A percentile compares a stretch with the other conserved stretches of the same genome.
These are phyloP conservation scores for Drosophila asahinai DNA, from an alignment of 1,140 invertebrate genomes.

Conservation along the genomic window DNA sequence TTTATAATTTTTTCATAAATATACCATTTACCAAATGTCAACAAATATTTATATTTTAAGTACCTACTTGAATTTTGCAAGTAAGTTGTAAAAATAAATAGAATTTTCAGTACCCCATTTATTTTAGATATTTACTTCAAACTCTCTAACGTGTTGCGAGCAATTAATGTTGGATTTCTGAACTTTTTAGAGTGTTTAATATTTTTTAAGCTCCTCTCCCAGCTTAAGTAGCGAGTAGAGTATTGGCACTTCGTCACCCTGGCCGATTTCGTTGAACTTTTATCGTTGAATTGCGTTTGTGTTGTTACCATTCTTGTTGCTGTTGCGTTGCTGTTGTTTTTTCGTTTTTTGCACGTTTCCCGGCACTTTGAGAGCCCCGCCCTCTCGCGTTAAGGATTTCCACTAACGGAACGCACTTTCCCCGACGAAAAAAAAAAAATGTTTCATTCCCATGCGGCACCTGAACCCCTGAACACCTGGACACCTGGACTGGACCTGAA, in stretches of 20 bases:
- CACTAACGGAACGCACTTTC: constrained; percentile 51
- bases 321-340: constrained; percentile 55
- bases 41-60: background rate
- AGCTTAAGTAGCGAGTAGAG: constrained; percentile 6
- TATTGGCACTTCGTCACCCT: constrained; percentile 16
- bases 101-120: no score
- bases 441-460: constrained; percentile 58
- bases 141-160: background rate
- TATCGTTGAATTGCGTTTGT: constrained; percentile 31
- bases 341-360: constrained; percentile 56
- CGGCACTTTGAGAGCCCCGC: constrained; percentile 28
- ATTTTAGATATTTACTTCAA: background rate
- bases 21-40: background rate
- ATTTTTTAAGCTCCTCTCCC: no score
- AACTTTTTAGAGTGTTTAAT: background rate
- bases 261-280: background rate
- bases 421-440: constrained; percentile 25
- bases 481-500: constrained; percentile 27
- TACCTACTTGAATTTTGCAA: background rate
- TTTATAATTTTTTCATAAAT: background rate
- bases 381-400: background rate
- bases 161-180: background rate
- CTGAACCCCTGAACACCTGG: constrained; percentile 40
- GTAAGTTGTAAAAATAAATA: background rate
- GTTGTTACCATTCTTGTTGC: constrained; percentile 33